These are phyloP conservation scores for Apodemia mormo DNA, from an alignment of 2,888 invertebrate genomes.

Conservation along the genomic window DNA sequence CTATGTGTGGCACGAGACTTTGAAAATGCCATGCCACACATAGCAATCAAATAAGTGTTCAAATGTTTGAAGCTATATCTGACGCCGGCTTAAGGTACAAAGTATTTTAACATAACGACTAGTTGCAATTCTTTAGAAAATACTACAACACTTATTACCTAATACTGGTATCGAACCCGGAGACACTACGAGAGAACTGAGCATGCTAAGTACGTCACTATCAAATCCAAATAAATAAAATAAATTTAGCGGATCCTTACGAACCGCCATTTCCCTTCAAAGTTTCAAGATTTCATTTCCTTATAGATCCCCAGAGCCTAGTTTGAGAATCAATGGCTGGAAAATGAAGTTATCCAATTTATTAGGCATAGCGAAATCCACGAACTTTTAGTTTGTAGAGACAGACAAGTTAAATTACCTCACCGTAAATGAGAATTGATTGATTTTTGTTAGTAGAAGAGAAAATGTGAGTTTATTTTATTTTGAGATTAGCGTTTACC, in stretches of 20 bases:
- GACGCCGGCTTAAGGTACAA: too few species aligned
- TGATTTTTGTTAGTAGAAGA: neutral
- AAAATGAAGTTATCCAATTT: conserved; percentile 10
- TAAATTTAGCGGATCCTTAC: neutral
- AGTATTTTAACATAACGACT: too few species aligned
- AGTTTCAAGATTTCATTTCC: neutral
- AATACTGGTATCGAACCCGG: too few species aligned
- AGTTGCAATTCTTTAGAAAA: too few species aligned
- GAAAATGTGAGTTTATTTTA: neutral
- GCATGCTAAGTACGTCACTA: too few species aligned
- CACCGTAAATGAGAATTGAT: neutral
- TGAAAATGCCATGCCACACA: too few species aligned
- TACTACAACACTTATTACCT: too few species aligned
- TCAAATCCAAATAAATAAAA: neutral
- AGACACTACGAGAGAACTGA: too few species aligned
- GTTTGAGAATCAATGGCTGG: conserved; percentile 8
- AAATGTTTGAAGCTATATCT: too few species aligned
- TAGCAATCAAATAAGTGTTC: too few species aligned
- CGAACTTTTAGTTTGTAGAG: conserved; percentile 6
- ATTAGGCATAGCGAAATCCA: conserved; percentile 7
- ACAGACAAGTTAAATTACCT: neutral
- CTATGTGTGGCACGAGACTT: too few species aligned
- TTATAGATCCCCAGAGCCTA: conserved; percentile 2
- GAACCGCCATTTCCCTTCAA: neutral
- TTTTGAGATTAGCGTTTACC: too few species aligned